Conservation (phyloP, 2,888 invertebrate species). For the Conops quadrifasciatus region DNA sequence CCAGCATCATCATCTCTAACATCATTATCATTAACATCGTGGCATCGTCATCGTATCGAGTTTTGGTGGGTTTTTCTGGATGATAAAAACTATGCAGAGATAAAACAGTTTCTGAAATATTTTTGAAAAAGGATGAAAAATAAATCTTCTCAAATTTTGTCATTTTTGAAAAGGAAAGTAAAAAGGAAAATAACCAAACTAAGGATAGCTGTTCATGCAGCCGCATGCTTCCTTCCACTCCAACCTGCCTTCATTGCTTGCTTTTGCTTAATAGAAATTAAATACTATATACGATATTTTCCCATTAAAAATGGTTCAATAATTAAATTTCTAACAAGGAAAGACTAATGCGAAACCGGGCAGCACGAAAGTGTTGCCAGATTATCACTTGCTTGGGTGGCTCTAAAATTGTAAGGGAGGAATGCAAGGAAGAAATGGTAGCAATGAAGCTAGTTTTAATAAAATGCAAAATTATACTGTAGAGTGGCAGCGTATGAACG, state of each 20-base stretch:
- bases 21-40: too few relatives aligned
- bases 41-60: too few relatives aligned
- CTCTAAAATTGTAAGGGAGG: background rate
- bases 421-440: background rate
- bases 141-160: constrained; percentile 52
- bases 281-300: constrained; percentile 47
- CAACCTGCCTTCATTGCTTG: constrained; percentile 14
- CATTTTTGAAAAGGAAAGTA: background rate
- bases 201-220: background rate
- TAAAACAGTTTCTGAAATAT: too few relatives aligned
- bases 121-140: constrained; percentile 28
- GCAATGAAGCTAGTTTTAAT: too few relatives aligned
- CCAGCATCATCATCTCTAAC: too few relatives aligned
- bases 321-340: constrained; percentile 50
- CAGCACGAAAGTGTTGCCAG: constrained; percentile 10
- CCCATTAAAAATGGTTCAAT: constrained; percentile 56
- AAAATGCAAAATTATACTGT: too few relatives aligned
- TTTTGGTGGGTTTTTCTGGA: too few relatives aligned
- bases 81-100: too few relatives aligned
- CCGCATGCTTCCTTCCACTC: too few relatives aligned
- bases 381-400: background rate
- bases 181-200: background rate
- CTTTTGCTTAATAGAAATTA: constrained; percentile 40
- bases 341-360: background rate
- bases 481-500: too few relatives aligned